A percentile compares a stretch with the other conserved stretches of the same genome.
Conservation (phyloP, 1,140 invertebrate genomes). For the Panagrolaimus sp. region DNA sequence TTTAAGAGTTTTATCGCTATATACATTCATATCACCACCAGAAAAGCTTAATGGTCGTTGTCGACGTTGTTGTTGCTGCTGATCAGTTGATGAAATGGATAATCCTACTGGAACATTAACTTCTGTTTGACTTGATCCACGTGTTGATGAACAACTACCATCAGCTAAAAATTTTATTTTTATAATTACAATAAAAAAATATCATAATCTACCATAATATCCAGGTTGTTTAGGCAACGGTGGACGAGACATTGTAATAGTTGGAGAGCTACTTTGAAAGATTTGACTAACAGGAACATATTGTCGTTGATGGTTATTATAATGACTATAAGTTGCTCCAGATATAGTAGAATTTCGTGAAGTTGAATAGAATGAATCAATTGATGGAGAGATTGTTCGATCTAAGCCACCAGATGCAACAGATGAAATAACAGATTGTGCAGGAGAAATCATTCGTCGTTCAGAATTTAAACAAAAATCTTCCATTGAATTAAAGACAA, state of each 20-base stretch:
- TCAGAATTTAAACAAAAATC: slow-evolving; percentile 17
- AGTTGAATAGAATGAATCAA: not conserved
- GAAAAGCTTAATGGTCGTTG: slow-evolving; percentile 8
- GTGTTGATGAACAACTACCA: not conserved
- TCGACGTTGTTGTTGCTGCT: not conserved
- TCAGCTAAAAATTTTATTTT: too few relatives aligned
- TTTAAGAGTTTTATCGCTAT: slow-evolving; percentile 1
- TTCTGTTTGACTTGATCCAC: not conserved
- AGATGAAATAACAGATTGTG: not conserved
- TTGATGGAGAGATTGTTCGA: slow-evolving; percentile 7
- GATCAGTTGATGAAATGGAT: not conserved
- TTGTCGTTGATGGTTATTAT: not conserved
- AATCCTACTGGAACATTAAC: not conserved
- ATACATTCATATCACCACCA: not conserved
- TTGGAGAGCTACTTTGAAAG: not conserved
- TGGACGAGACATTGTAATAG: not conserved
- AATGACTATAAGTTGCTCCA: not conserved
- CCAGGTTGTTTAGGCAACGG: not conserved
- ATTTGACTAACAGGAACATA: not conserved
- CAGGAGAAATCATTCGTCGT: not conserved
- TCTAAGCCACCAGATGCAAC: not conserved
- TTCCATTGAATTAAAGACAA: slow-evolving; percentile 35
- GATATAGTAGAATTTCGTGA: not conserved
- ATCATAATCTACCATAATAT: not conserved
- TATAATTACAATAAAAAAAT: not conserved